Conservation (phyloP, 2,113 vertebrate genomes). For the Phalacrocorax pelagicus region DNA sequence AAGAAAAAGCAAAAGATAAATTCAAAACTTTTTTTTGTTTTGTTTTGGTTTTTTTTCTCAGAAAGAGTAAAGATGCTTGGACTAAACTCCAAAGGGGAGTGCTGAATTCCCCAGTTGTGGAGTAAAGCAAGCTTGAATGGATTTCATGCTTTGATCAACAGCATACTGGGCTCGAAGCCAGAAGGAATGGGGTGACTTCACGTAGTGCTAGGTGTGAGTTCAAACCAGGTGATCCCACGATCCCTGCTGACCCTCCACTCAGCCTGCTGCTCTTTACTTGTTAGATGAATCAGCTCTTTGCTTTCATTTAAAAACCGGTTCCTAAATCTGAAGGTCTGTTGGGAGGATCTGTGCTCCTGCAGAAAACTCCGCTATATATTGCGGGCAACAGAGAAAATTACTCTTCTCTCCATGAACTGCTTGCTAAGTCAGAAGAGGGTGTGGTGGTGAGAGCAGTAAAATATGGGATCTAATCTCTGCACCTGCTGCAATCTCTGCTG, state of each 20-base stretch:
- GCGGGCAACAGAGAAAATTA: not conserved
- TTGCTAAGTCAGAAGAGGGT: not conserved
- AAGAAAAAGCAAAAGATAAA: not conserved
- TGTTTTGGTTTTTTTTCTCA: not conserved
- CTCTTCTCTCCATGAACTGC: not conserved
- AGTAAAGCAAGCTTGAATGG: not conserved
- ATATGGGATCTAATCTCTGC: not conserved
- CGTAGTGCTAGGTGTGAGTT: not conserved
- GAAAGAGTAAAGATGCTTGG: not conserved
- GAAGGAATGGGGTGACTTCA: not conserved
- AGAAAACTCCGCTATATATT: not conserved
- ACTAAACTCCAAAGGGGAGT: not conserved
- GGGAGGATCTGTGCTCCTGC: not conserved
- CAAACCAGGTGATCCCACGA: not conserved
- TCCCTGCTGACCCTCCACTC: not conserved
- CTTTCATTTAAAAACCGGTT: not conserved
- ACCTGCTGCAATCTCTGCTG: not conserved
- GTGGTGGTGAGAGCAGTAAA: not conserved
- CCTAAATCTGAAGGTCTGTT: not conserved
- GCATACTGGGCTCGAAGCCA: fast-evolving
- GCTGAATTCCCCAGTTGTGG: not conserved
- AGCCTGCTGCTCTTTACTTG: not conserved
- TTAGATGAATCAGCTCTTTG: not conserved
- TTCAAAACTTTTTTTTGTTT: not conserved
- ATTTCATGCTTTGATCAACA: not conserved